Evolutionary conservation across 1,140 invertebrate genomes (phyloP), one percentile per base, ranked within the genome.

Genomic region (Oryzaephilus surinamensis): DNA sequence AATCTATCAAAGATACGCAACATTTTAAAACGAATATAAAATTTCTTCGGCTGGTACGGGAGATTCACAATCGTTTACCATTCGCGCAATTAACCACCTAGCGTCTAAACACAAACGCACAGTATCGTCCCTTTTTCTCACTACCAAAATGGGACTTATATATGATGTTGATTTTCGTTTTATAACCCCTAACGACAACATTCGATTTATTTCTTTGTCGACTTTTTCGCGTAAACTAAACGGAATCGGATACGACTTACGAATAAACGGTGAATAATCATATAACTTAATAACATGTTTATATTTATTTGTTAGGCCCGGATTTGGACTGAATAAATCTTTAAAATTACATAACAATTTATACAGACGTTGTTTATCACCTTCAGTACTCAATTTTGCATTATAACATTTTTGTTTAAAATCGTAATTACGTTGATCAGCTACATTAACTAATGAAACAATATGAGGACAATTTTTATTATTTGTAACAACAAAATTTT

Each of bases 71-170:
- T 61, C 56, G 2, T 48, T 8, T 17, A 51, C 24, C 40, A 61
- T 59, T 2, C 32, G 40, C 2, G 39, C 26, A 48, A 62, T 63
- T 6, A 64, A 39, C 16, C 36, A 43, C 14, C 58, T 19, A 2
- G 54, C 58, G 45, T 64, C 58, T 26, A 64, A 42, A 20, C 57
- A 55, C 16, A 61, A 28, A 18, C 60, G 40, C 5, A 62, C 44
- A 0, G 43, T 32, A 1, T 46, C 34, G 24, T 43, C 41, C 26
- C 32, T 43, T 17, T 43, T 32, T 19, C 38, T 11, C 0, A 57
- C 58, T 21, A 57, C 45, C 0, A 50, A 38, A 2, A 63, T 35
- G 1, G 58, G 60, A 40, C 56, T 64, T 41, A 50, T 50, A 41
- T 52, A 61, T 2, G 53, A 44, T n/a, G 55, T 58, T 3, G 32